phyloP scores from a whole-genome alignment of 1,140 invertebrate species.

The Argopecten irradians region DNA sequence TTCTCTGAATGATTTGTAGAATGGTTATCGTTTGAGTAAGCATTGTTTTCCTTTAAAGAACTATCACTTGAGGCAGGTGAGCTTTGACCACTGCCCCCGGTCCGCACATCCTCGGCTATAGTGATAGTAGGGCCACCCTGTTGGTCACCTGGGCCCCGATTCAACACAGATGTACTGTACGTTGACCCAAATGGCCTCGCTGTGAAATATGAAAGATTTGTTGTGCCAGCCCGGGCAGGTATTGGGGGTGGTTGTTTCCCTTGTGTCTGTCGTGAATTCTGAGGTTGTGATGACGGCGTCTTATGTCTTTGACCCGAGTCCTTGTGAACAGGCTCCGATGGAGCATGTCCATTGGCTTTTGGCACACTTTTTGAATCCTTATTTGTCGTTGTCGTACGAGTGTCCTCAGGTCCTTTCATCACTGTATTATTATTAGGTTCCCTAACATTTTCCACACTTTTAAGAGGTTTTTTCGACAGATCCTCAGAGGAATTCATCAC shows the following conservation, averaged over 20 bases:
- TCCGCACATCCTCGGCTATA: conserved; percentile 66
- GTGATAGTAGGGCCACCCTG: conserved; percentile 57
- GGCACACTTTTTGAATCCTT: neutral
- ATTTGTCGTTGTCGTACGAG: neutral
- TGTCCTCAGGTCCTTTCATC: neutral
- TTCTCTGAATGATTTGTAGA: neutral
- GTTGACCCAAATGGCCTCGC: conserved; percentile 65
- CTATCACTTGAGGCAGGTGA: conserved; percentile 72
- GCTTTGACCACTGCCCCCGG: conserved; percentile 74
- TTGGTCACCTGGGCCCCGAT: conserved; percentile 49
- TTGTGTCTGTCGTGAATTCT: conserved; percentile 28
- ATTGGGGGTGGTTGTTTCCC: conserved; percentile 41
- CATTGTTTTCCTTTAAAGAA: conserved; percentile 50
- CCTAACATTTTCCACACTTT: neutral
- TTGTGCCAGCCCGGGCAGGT: conserved; percentile 49
- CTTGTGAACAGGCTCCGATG: neutral
- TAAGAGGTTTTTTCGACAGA: neutral
- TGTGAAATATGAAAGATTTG: conserved; percentile 56
- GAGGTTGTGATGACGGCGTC: conserved; percentile 19
- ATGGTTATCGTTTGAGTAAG: neutral
- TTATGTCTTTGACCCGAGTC: conserved; percentile 36
- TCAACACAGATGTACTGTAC: conserved; percentile 63
- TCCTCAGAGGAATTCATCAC: conserved; percentile 34
- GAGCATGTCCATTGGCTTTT: neutral
- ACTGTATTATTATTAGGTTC: conserved; percentile 58